Evolutionary conservation across 2,113 vertebrate species (phyloP), one percentile per base, ranked within the genome.

Genomic region (Malurus elegans): DNA sequence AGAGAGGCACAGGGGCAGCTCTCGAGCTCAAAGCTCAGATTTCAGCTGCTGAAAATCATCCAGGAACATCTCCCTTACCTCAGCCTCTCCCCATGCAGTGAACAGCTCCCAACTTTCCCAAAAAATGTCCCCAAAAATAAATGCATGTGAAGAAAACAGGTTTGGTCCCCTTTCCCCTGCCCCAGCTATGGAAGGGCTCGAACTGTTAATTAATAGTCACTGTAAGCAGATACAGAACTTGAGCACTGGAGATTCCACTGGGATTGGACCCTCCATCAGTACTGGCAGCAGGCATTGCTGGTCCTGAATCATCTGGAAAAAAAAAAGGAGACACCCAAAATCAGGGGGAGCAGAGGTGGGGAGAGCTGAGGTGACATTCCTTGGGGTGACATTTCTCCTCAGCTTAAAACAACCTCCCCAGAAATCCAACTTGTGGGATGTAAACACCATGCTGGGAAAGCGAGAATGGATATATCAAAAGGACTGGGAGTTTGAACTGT

Each of bases 111-210:
- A 67, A 23, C 48, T 26, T 34, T n/a, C 47, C 89, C 88, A 53
- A 51, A 16, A 70, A 83, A 80, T 0, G 10, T 2, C 72, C 86
- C 69, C 61, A 47, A n/a, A 36, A 86, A 66, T 24, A 56, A 80
- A 65, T 0, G 4, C 2, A 18, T 0, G 4, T 60, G 83, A 95
- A 94, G 40, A 79, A 86, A 86, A 79, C 32, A 74, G 24, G 21
- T 88, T 90, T 95, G 95, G 95, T 96, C 90, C 93, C 94, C 93
- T 90, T 79, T 61, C 38, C 81, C 93, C 58, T 23, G 40, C 44
- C 89, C 92, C 95, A 90, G 67, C 72, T 76, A 57, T 4, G 48
- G 44, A 83, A 96, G 31, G 21, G 51, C 64, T 58, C 2, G 25
- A 56, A 26, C 31, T 64, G 64, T 80, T 95, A 86, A 86, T 91